phyloP scores from a whole-genome alignment of 2,888 invertebrate genomes.

The Andricus quercusramuli region DNA sequence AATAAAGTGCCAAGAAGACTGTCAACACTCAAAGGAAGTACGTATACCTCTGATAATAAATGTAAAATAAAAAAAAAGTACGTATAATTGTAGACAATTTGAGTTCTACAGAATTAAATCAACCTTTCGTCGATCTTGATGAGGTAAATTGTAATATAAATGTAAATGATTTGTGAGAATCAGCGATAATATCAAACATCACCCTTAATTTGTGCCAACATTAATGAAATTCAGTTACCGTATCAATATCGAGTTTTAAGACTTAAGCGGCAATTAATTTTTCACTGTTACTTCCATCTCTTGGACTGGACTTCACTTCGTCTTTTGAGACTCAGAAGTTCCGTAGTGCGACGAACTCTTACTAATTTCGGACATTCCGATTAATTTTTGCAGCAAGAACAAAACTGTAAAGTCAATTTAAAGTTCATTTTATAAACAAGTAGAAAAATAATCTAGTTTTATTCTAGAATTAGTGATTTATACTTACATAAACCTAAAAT shows the following conservation, averaged over 20 bases:
- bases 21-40: slow-evolving; percentile 43
- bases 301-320: slow-evolving; percentile 59
- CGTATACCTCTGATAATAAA: slow-evolving; percentile 8
- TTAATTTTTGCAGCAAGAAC: slow-evolving; percentile 87
- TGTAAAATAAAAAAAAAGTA: slow-evolving; percentile 53
- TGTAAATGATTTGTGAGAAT: slow-evolving; percentile 19
- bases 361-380: slow-evolving; percentile 91
- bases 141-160: slow-evolving; percentile 25
- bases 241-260: neutral
- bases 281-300: slow-evolving; percentile 9
- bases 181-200: slow-evolving; percentile 35
- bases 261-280: slow-evolving; percentile 7
- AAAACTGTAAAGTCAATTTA: slow-evolving; percentile 82
- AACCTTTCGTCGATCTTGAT: slow-evolving; percentile 8
- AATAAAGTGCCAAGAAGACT: slow-evolving; percentile 56
- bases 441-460: neutral
- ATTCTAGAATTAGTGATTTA: slow-evolving; percentile 40
- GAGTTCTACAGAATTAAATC: slow-evolving; percentile 43
- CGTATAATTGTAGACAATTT: slow-evolving; percentile 47
- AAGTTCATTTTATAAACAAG: neutral
- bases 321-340: slow-evolving; percentile 81
- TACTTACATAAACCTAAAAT: slow-evolving; percentile 90
- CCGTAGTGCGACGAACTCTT: slow-evolving; percentile 90
- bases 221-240: slow-evolving; percentile 3
- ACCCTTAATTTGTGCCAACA: neutral